Base-by-base conservation (phyloP, 2,113 vertebrate genomes). In the Pogonocichla stellata region DNA sequence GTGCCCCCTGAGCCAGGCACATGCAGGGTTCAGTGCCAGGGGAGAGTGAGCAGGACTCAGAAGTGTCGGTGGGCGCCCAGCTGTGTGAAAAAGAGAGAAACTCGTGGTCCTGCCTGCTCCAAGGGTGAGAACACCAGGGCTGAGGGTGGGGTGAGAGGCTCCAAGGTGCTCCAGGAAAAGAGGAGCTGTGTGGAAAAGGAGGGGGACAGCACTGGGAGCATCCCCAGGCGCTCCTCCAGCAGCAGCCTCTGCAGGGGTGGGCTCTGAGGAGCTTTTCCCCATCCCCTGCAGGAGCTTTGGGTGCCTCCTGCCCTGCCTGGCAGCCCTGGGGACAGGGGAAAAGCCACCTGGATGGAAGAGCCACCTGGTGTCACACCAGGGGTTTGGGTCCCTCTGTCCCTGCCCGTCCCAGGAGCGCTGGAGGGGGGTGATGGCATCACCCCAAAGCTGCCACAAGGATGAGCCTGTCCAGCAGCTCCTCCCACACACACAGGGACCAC, bases 401-500 rank as follows among this genome's bases (percentile, higher is more conserved):
- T 95, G 80, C 26, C 83, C 62, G 4, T 12, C 28, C 31, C 5
- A 1, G 92, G 77, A 80, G 88, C 4, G 2, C 73, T 84, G 91
- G 34, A 0, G 5, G 36, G 14, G 31, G 62, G 62, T 36, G 82
- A 13, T 4, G 67, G 50, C n/a, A 36, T 69, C 86, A 88, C 86
- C 93, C 88, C 43, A 0, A 51, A 34, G 7, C 53, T 72, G 92
- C 90, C 74, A 77, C 22, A 4, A 34, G 43, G 86, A 2, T 1
- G 81, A 45, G 81, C 70, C 16, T 2, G 36, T 2, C 90, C 93
- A 81, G 80, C 84, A 0, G 19, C 88, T 53, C 57, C 92, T 86
- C 88, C 72, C 83, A 94, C 88, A 93, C 73, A 97, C 80, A 96
- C 94, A 86, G 93, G 82, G 53, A 92, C 84, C 77, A 96, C 81